phyloP scores from a whole-genome alignment of 2,113 vertebrate genomes.

The Manacus vitellinus region DNA sequence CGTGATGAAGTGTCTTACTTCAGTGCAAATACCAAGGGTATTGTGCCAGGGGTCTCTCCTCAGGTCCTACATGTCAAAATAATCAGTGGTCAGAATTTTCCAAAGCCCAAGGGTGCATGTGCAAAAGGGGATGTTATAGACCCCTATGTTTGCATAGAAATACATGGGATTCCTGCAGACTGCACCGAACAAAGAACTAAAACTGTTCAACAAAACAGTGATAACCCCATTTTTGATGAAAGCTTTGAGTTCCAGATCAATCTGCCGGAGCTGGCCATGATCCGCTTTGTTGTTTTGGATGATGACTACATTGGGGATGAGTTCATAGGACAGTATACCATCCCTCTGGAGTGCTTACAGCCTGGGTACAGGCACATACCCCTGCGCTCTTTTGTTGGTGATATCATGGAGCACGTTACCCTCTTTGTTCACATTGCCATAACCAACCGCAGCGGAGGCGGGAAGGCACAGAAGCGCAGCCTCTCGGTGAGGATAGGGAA shows the following conservation, averaged over 20 bases:
- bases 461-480: conserved; percentile 91
- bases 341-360: conserved; percentile 94
- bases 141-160: conserved; percentile 95
- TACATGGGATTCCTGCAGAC: conserved; percentile 95
- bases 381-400: conserved; percentile 87
- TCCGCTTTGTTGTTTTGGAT: conserved; percentile 94
- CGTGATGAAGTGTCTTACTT: conserved; percentile 96
- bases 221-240: conserved; percentile 96
- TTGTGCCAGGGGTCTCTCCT: conserved; percentile 91
- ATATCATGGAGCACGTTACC: conserved; percentile 88
- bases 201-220: conserved; percentile 94
- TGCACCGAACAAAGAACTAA: conserved; percentile 94
- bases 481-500: conserved; percentile 88
- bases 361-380: conserved; percentile 93
- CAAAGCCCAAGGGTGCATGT: conserved; percentile 95
- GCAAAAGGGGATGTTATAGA: conserved; percentile 98
- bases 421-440: conserved; percentile 94
- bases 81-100: conserved; percentile 95
- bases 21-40: conserved; percentile 93
- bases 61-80: conserved; percentile 94
- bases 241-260: conserved; percentile 98
- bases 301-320: conserved; percentile 99
- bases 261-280: conserved; percentile 92
- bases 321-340: conserved; percentile 95
- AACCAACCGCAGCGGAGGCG: conserved; percentile 91